These are phyloP conservation scores for Sycon ciliatum DNA, from an alignment of 37 sponge, comb jelly and placozoan species.

Conservation along the genomic window DNA sequence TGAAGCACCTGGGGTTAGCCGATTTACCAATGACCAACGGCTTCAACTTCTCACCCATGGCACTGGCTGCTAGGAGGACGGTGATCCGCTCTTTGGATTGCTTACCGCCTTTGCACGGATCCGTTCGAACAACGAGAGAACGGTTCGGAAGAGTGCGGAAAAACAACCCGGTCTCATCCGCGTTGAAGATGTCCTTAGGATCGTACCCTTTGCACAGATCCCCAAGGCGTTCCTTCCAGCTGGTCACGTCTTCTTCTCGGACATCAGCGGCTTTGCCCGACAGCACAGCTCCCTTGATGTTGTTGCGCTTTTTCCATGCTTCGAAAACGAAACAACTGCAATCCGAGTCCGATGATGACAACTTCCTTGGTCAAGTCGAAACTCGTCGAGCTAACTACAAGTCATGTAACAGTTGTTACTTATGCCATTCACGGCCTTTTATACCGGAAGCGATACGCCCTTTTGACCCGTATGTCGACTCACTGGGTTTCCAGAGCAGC, in stretches of 20 bases:
- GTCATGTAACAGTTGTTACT: too few species aligned
- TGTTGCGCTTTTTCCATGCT: constrained; percentile 16
- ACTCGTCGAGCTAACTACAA: too few species aligned
- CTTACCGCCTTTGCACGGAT: constrained; percentile 1
- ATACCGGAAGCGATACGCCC: too few species aligned
- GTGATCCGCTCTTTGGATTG: constrained; percentile 27
- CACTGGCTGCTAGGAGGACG: constrained; percentile 18
- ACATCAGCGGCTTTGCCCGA: constrained; percentile 30
- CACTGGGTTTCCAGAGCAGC: too few species aligned
- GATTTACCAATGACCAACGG: constrained; percentile 30
- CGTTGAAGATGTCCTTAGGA: constrained; percentile 23
- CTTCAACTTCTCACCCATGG: constrained; percentile 18
- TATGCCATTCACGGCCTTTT: too few species aligned
- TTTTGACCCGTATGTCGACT: too few species aligned
- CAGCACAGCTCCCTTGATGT: not conserved
- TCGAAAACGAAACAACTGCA: too few species aligned
- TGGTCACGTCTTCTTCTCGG: not conserved
- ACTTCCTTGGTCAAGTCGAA: too few species aligned
- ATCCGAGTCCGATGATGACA: too few species aligned
- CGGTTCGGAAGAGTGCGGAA: constrained; percentile 27
- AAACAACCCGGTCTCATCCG: constrained; percentile 36
- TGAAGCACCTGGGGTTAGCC: constrained; percentile 5
- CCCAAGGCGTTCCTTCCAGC: constrained; percentile 5
- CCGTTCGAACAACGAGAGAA: constrained; percentile 27
- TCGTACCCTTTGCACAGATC: constrained; percentile 17